A percentile compares a stretch with the other conserved stretches of the same genome.
Evolutionary conservation across 1,140 invertebrate species (phyloP).

Genomic region (Hesperophylax magnus): DNA sequence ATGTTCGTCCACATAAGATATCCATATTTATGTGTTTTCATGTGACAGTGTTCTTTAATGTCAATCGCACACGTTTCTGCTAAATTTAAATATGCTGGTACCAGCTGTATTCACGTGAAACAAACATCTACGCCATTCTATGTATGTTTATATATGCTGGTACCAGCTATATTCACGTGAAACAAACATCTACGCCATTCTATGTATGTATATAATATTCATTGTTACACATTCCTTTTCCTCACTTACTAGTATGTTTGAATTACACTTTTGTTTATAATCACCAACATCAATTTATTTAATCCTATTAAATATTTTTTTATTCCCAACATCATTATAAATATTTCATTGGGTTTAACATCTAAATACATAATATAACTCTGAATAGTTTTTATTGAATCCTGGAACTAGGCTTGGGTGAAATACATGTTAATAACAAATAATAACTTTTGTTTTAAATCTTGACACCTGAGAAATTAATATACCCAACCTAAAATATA

Average conservation of each 20-base stretch:
- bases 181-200: slow-evolving; percentile 8
- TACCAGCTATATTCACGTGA: background rate
- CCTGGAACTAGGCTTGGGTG: too few species aligned
- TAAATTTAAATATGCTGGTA: slow-evolving; percentile 13
- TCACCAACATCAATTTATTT: background rate
- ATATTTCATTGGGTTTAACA: too few species aligned
- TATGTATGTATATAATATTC: slow-evolving; percentile 10
- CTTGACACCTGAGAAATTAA: too few species aligned
- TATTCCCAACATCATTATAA: too few species aligned
- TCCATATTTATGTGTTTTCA: slow-evolving; percentile 10
- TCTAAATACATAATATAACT: too few species aligned
- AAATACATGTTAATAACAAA: too few species aligned
- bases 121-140: slow-evolving; percentile 13
- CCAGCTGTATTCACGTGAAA: background rate
- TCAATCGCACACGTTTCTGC: slow-evolving; percentile 13
- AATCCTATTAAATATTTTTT: too few species aligned
- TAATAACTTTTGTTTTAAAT: too few species aligned
- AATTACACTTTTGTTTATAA: slow-evolving; percentile 9
- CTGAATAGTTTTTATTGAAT: too few species aligned
- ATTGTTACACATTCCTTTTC: background rate
- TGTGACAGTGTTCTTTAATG: slow-evolving; percentile 20
- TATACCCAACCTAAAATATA: too few species aligned
- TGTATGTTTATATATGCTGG: slow-evolving; percentile 6
- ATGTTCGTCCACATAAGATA: slow-evolving; percentile 4
- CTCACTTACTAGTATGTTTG: slow-evolving; percentile 2